phyloP scores from a whole-genome alignment of 2,113 vertebrate genomes.

The Xiphophorus couchianus region DNA sequence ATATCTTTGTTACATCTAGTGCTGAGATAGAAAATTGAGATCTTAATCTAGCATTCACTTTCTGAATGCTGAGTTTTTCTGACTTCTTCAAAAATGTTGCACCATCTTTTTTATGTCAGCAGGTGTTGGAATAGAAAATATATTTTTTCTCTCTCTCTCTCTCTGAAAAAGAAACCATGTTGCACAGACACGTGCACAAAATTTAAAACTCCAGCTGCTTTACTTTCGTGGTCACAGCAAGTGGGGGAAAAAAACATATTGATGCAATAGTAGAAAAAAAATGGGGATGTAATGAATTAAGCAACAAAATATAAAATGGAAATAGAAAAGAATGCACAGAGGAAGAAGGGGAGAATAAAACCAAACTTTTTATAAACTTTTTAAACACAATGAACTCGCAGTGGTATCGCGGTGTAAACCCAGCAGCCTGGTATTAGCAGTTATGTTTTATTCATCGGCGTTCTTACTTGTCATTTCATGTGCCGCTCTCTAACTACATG shows the following conservation, averaged over 20 bases:
- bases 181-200: slow-evolving; percentile 1
- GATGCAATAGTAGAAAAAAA: background rate
- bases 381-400: background rate
- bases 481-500: slow-evolving; percentile 33
- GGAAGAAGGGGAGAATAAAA: background rate
- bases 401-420: slow-evolving; percentile 39
- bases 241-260: too few species aligned
- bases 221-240: background rate
- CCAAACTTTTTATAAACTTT: slow-evolving; percentile 13
- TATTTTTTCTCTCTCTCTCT: background rate
- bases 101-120: slow-evolving; percentile 23
- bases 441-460: slow-evolving; percentile 74
- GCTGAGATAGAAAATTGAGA: background rate
- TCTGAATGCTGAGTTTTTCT: slow-evolving; percentile 6
- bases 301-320: background rate
- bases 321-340: background rate
- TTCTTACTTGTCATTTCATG: slow-evolving; percentile 50
- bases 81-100: slow-evolving; percentile 20
- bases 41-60: background rate
- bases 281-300: background rate
- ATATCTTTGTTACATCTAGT: too few species aligned
- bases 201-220: background rate
- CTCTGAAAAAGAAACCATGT: background rate
- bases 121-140: slow-evolving; percentile 13
- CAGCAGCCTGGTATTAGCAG: slow-evolving; percentile 59